phyloP scores from a whole-genome alignment of 2,113 vertebrate genomes.

The Syngnathoides biaculeatus region DNA sequence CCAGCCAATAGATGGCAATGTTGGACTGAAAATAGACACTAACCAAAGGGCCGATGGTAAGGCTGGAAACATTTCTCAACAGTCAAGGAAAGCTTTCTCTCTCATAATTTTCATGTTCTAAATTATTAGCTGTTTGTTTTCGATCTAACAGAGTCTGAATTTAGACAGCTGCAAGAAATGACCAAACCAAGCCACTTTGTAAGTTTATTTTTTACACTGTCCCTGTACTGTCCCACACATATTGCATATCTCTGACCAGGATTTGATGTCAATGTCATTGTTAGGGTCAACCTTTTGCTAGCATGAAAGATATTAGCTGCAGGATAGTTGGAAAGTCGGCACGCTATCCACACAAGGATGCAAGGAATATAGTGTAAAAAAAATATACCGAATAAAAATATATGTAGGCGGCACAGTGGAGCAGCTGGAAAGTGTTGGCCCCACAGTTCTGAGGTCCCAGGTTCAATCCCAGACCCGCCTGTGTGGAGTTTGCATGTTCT shows the following conservation, averaged over 20 bases:
- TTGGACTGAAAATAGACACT: slow-evolving; percentile 48
- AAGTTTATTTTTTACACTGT: slow-evolving; percentile 25
- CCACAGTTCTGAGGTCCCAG: no score
- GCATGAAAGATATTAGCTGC: neutral
- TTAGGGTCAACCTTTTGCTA: neutral
- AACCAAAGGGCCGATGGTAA: slow-evolving; percentile 42
- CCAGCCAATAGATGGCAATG: slow-evolving; percentile 47
- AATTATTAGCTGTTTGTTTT: neutral
- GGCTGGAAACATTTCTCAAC: neutral
- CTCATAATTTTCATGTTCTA: neutral
- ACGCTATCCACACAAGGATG: neutral
- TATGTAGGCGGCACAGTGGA: no score
- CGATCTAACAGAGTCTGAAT: slow-evolving; percentile 50
- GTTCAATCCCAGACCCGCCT: no score
- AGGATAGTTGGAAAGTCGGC: neutral
- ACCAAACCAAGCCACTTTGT: slow-evolving; percentile 52
- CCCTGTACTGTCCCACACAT: neutral
- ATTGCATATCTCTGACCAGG: neutral
- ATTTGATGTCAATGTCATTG: neutral
- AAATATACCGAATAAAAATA: no score
- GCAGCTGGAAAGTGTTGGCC: no score
- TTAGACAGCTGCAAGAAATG: slow-evolving; percentile 42
- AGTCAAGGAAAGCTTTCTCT: neutral
- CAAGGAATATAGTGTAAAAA: neutral
- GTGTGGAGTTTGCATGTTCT: no score